Evolutionary conservation across 2,797 vertebrate species (phyloP).

Genomic region (Sylvilagus floridanus): DNA sequence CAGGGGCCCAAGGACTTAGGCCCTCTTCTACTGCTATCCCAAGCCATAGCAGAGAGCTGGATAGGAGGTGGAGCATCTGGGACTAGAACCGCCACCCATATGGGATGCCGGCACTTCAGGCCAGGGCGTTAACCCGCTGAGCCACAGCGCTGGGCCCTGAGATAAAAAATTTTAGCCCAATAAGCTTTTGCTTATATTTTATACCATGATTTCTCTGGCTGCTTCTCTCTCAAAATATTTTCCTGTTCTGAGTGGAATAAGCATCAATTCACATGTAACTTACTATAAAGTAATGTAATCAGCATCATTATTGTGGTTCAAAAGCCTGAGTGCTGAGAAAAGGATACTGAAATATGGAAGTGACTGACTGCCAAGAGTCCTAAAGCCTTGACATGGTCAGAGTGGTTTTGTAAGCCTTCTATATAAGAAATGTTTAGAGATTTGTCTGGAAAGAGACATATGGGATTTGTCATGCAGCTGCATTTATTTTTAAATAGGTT

Average conservation of each 20-base stretch:
- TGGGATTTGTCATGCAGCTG: not conserved
- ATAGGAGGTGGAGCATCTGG: too few relatives aligned
- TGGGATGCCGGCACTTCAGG: too few relatives aligned
- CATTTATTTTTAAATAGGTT: not conserved
- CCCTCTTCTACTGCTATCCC: too few relatives aligned
- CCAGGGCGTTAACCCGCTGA: too few relatives aligned
- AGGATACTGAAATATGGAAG: not conserved
- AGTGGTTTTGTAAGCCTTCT: not conserved
- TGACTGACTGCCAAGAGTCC: fast-evolving
- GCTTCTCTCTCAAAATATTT: not conserved
- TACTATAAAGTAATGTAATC: not conserved
- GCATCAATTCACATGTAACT: not conserved
- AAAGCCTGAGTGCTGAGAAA: not conserved
- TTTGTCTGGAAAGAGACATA: not conserved
- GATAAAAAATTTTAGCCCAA: not conserved
- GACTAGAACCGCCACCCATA: too few relatives aligned
- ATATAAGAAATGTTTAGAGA: not conserved
- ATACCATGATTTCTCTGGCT: not conserved
- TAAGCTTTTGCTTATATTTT: not conserved
- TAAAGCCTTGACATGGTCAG: fast-evolving
- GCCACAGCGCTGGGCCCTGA: too few relatives aligned
- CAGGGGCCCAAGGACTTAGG: too few relatives aligned
- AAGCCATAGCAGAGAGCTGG: too few relatives aligned
- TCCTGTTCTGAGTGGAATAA: not conserved
- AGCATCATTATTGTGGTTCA: not conserved